Conservation (phyloP, 2,113 vertebrate species). For the Sinocyclocheilus grahami region DNA sequence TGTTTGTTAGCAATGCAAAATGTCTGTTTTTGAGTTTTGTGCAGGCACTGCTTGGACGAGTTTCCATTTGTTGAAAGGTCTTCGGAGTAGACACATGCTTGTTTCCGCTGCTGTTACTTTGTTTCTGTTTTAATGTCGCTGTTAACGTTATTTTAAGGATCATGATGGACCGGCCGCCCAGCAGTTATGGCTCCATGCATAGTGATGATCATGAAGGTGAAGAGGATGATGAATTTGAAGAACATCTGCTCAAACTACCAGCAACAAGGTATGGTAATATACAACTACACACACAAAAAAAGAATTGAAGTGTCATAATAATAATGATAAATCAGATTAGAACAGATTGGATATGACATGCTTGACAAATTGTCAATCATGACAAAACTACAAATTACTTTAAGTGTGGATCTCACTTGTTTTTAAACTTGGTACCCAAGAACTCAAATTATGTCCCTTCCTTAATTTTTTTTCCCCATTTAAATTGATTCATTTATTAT, state of each 20-base stretch:
- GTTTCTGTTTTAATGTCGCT: not conserved
- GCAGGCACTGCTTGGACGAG: not conserved
- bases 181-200: conserved; percentile 77
- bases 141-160: conserved; percentile 12
- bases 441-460: not conserved
- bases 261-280: not conserved
- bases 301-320: not conserved
- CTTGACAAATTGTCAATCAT: not conserved
- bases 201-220: conserved; percentile 62
- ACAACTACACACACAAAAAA: not conserved
- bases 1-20: not conserved
- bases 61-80: not conserved
- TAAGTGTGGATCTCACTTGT: no score
- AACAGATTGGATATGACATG: not conserved
- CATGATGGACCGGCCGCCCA: conserved; percentile 62
- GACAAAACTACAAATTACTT: not conserved
- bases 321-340: not conserved
- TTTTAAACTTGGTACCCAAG: not conserved
- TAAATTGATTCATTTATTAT: not conserved
- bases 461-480: not conserved
- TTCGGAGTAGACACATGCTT: not conserved
- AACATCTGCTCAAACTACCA: not conserved
- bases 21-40: not conserved
- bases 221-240: not conserved
- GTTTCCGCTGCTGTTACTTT: not conserved